A percentile compares a stretch with the other conserved stretches of the same genome.
Evolutionary conservation across 2,888 invertebrate genomes (phyloP).

Genomic region (Eupelmus urozonus): DNA sequence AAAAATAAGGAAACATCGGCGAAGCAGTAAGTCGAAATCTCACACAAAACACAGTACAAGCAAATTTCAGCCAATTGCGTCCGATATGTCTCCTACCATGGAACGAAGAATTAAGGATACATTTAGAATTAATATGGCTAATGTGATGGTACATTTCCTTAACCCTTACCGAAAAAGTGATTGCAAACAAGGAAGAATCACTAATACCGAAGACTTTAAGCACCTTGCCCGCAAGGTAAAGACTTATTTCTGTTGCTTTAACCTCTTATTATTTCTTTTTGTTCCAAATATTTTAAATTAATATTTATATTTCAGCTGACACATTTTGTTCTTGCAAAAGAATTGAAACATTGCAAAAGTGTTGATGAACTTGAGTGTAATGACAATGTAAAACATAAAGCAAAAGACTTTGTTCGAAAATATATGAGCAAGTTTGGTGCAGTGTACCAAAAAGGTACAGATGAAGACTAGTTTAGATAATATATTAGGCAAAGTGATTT

Average conservation of each 20-base stretch:
- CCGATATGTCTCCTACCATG: constrained; percentile 78
- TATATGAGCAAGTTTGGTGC: constrained; percentile 97
- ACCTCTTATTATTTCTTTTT: background rate
- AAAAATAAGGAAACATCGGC: constrained; percentile 77
- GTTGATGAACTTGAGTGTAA: constrained; percentile 92
- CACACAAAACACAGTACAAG: constrained; percentile 69
- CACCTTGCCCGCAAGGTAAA: constrained; percentile 93
- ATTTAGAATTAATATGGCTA: constrained; percentile 88
- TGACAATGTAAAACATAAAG: constrained; percentile 95
- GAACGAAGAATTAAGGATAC: constrained; percentile 89
- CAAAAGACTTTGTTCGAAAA: constrained; percentile 95
- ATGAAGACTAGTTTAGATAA: constrained; percentile 79
- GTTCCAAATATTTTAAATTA: constrained; percentile 24
- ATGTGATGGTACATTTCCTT: constrained; percentile 90
- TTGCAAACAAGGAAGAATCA: constrained; percentile 91
- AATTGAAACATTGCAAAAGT: constrained; percentile 92
- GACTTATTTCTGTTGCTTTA: background rate
- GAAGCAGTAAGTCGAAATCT: constrained; percentile 73
- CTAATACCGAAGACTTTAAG: constrained; percentile 94
- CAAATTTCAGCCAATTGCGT: constrained; percentile 75
- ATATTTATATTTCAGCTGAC: constrained; percentile 84
- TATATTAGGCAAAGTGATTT: constrained; percentile 54
- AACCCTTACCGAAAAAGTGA: constrained; percentile 92
- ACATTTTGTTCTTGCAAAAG: constrained; percentile 96
- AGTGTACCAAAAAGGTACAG: constrained; percentile 85